Percentiles rank a stretch among this genome's conserved stretches.
These are phyloP conservation scores for Rynchops niger DNA, from an alignment of 2,113 vertebrate genomes.

Conservation along the genomic window DNA sequence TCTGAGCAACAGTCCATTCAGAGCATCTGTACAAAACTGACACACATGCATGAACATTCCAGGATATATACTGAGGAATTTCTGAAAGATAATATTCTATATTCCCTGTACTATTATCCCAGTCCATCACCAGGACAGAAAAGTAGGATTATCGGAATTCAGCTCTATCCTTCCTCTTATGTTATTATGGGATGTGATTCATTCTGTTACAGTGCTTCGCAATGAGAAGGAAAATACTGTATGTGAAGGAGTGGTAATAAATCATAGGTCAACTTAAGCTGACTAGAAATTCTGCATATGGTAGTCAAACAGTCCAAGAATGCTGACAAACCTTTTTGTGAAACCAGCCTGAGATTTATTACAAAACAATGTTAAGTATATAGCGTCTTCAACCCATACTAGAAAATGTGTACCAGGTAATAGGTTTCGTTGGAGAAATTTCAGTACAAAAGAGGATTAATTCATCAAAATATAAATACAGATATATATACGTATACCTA, in stretches of 20 bases:
- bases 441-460: not conserved
- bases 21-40: not conserved
- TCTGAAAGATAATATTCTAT: rapidly evolving
- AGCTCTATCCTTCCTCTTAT: not conserved
- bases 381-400: not conserved
- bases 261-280: not conserved
- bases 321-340: not conserved
- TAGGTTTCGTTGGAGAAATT: not conserved
- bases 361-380: not conserved
- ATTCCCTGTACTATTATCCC: not conserved
- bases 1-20: not conserved
- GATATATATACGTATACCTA: not conserved
- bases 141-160: not conserved
- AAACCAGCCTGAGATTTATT: not conserved
- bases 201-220: not conserved
- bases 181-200: not conserved
- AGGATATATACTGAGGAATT: not conserved
- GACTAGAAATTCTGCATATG: not conserved
- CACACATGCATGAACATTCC: not conserved
- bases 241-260: not conserved
- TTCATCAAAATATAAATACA: not conserved
- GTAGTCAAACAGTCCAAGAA: not conserved
- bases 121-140: not conserved
- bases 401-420: not conserved
- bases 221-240: not conserved